Evolutionary conservation across 2,797 vertebrate species (phyloP), one percentile per base, ranked within the genome.

Genomic region (Danio aesculapii): DNA sequence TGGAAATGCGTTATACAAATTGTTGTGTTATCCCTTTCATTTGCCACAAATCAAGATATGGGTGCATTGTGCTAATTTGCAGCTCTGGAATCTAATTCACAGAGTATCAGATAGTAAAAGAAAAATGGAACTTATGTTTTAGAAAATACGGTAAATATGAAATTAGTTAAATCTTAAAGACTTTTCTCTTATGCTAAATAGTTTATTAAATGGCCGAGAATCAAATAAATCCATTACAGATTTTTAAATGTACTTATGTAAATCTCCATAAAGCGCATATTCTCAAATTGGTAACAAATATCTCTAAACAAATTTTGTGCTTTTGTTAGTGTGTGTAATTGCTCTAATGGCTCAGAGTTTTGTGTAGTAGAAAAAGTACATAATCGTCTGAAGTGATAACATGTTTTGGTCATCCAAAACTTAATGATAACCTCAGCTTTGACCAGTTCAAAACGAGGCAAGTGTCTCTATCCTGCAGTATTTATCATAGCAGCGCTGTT

Each of bases 401-500:
- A 21, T 21, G 6, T 77, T 57, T 46, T 6, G n/a, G 50, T 39
- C 3, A 30, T 57, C 12, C 49, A 53, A 63, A 10, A 1, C 30
- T 30, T 3, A n/a, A 30, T 30, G 30, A 14, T 52, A 16, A 41
- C 30, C 30, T 14, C 13, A 74, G 9, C 57, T 7, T 59, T 61
- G 14, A 21, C 12, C 0, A 14, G 13, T 67, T 57, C 5, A 17
- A 55, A 77, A 47, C 62, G 67, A 47, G 39, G 6, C 46, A 30
- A 67, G 12, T 53, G 9, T 47, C n/a, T 43, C 14, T 70, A 69
- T 55, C 50, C 61, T 68, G 30, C 41, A 63, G 52, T 53, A 57
- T 62, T 30, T 61, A 43, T 55, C 70, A 4, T 75, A 85, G 83
- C 74, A 79, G 86, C 84, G 75, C 84, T 63, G 86, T 70, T 89